phyloP scores from a whole-genome alignment of 2,888 invertebrate genomes.

The Amiota mariae region DNA sequence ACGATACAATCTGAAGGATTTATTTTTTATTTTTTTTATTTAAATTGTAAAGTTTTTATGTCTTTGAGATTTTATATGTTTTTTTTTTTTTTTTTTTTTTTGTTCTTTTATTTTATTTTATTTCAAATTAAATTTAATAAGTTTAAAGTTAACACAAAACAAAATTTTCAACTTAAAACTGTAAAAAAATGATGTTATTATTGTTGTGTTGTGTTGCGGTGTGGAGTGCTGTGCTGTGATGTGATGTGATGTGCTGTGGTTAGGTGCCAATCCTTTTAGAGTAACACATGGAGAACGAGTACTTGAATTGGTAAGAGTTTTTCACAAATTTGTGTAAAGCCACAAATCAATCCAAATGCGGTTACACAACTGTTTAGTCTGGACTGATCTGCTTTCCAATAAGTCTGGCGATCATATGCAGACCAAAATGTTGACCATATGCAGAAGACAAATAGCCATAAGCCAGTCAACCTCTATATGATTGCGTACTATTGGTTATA shows the following conservation, averaged over 20 bases:
- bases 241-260: neutral
- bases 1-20: no score
- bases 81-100: neutral
- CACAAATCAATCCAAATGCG: slow-evolving; percentile 73
- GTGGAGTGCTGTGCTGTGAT: neutral
- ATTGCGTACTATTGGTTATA: no score
- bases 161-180: no score
- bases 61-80: no score
- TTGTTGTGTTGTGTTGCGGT: neutral
- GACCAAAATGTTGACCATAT: slow-evolving; percentile 21
- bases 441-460: neutral
- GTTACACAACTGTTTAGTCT: slow-evolving; percentile 67
- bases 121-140: no score
- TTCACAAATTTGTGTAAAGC: slow-evolving; percentile 56
- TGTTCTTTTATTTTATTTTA: neutral
- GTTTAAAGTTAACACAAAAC: no score
- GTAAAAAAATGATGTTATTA: neutral
- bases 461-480: no score
- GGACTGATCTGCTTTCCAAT: no score
- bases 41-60: neutral
- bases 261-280: neutral
- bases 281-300: no score
- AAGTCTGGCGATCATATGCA: neutral
- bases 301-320: no score
- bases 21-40: no score